Conservation (phyloP, 2,888 invertebrate genomes). For the Hylaea fasciaria region DNA sequence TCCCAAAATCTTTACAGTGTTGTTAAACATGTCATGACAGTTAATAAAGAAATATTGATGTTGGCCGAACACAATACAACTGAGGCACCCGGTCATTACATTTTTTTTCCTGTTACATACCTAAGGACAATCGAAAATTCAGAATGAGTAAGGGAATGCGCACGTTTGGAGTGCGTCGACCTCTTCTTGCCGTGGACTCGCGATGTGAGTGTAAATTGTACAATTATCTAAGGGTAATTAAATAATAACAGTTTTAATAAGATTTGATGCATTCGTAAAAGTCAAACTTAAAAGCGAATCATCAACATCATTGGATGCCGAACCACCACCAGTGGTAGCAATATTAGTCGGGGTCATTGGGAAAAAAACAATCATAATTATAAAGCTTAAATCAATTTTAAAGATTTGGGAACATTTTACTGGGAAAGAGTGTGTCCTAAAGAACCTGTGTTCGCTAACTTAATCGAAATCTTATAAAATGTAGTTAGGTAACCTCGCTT, state of each 20-base stretch:
- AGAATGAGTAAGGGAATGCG: slow-evolving; percentile 62
- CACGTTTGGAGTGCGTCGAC: slow-evolving; percentile 64
- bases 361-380: neutral
- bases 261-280: too few relatives aligned
- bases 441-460: neutral
- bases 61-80: slow-evolving; percentile 54
- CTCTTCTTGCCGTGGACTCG: slow-evolving; percentile 50
- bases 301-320: too few relatives aligned
- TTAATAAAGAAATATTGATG: slow-evolving; percentile 59
- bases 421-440: neutral
- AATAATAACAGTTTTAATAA: neutral
- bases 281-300: too few relatives aligned
- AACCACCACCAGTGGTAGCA: too few relatives aligned
- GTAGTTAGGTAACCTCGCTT: slow-evolving; percentile 9
- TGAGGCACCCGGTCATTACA: slow-evolving; percentile 56
- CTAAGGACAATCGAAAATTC: slow-evolving; percentile 61
- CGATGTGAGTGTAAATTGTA: slow-evolving; percentile 41
- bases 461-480: slow-evolving; percentile 12
- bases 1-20: slow-evolving; percentile 56
- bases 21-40: slow-evolving; percentile 59
- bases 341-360: too few relatives aligned
- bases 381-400: too few relatives aligned
- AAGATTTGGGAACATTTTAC: neutral
- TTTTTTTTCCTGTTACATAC: slow-evolving; percentile 62
- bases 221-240: slow-evolving; percentile 6